Conservation (phyloP, 2,888 invertebrate species). For the Caenorhabditis drosophilae region DNA sequence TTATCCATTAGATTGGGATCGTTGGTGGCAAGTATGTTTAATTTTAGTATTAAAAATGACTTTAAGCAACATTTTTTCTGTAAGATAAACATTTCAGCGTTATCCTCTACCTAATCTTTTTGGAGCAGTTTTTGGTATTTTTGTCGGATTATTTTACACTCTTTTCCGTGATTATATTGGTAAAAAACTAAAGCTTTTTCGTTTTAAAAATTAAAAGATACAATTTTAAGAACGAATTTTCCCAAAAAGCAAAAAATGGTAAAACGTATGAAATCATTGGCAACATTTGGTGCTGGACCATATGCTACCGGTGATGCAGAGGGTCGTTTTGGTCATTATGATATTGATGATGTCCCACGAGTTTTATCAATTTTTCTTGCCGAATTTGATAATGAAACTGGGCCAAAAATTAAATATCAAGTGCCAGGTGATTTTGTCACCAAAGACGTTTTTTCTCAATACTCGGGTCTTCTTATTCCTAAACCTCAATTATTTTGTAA, state of each 20-base stretch:
- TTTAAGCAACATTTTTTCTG: not conserved
- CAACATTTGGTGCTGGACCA: conserved; percentile 36
- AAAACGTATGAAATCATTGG: conserved; percentile 33
- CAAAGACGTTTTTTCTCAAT: conserved; percentile 4
- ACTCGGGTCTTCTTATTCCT: conserved; percentile 47
- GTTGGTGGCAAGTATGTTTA: conserved; percentile 85
- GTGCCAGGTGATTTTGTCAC: conserved; percentile 23
- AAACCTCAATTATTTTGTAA: conserved; percentile 47
- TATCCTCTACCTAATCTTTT: conserved; percentile 48
- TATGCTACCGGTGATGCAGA: conserved; percentile 34
- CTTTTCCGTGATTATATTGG: not conserved
- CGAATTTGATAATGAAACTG: conserved; percentile 61
- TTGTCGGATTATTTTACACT: conserved; percentile 14
- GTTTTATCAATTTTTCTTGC: conserved; percentile 63
- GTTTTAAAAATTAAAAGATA: not conserved
- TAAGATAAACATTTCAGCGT: no score
- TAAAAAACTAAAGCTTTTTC: not conserved
- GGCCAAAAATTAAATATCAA: conserved; percentile 59
- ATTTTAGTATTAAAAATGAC: not conserved
- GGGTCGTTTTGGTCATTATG: conserved; percentile 45
- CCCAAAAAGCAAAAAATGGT: conserved; percentile 27
- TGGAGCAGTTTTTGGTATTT: conserved; percentile 30
- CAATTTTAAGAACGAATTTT: conserved; percentile 2
- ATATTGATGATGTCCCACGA: conserved; percentile 47
- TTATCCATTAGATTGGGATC: conserved; percentile 89